Conservation (phyloP, 2,888 invertebrate genomes). For the Caenorhabditis virilis region DNA sequence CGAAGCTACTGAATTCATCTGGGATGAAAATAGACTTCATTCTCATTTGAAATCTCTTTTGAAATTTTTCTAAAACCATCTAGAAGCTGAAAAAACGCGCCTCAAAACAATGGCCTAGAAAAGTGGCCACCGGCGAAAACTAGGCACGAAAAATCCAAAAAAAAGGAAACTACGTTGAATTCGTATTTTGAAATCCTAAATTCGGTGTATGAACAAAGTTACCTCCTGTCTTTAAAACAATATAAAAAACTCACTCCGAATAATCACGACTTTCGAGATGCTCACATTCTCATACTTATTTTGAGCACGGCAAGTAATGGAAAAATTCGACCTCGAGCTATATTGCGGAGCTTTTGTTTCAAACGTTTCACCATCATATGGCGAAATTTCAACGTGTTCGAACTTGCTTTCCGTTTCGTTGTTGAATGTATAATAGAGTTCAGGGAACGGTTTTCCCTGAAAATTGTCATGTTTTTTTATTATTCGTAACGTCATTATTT, state of each 20-base stretch:
- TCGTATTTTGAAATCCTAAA: neutral
- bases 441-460: constrained; percentile 36
- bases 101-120: too few species aligned
- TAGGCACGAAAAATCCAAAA: neutral
- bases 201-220: too few species aligned
- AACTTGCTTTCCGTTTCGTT: constrained; percentile 14
- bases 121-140: too few species aligned
- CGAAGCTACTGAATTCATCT: too few species aligned
- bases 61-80: too few species aligned
- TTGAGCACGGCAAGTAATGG: constrained; percentile 32
- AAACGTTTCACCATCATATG: constrained; percentile 8
- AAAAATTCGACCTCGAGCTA: constrained; percentile 28
- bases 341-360: constrained; percentile 26
- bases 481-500: too few species aligned
- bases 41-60: too few species aligned
- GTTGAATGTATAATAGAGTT: constrained; percentile 29
- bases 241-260: constrained; percentile 38
- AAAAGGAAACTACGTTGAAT: neutral
- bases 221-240: too few species aligned
- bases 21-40: too few species aligned
- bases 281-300: constrained; percentile 43
- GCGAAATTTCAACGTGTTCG: constrained; percentile 12
- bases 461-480: too few species aligned
- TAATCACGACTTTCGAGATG: constrained; percentile 14
- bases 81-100: too few species aligned